phyloP scores from a whole-genome alignment of 2,113 vertebrate species.

The Ellobius talpinus region DNA sequence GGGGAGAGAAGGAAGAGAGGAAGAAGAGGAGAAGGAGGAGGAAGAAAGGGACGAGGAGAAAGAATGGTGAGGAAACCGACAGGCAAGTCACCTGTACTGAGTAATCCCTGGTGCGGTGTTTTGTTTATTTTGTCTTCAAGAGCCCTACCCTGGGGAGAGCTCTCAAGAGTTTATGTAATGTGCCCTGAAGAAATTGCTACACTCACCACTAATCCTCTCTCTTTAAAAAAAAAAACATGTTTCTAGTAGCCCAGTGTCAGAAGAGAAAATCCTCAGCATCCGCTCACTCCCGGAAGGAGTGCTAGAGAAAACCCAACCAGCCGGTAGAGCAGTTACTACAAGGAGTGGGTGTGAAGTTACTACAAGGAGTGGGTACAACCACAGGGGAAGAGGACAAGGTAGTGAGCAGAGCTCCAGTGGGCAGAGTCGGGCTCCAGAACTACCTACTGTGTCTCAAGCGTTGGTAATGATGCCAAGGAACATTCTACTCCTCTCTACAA shows the following conservation, averaged over 20 bases:
- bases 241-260: constrained; percentile 1
- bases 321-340: neutral
- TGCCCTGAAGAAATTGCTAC: neutral
- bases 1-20: too few species aligned
- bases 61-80: too few species aligned
- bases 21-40: neutral
- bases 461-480: neutral
- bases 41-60: neutral
- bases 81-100: neutral
- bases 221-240: neutral
- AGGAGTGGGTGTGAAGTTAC: neutral
- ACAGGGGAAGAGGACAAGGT: constrained; percentile 9
- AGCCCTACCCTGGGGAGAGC: neutral
- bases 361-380: neutral
- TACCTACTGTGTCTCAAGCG: neutral
- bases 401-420: neutral
- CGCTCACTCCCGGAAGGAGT: constrained; percentile 28
- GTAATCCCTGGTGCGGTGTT: neutral
- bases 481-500: neutral
- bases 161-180: neutral
- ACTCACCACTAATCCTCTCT: constrained; percentile 27
- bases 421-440: neutral
- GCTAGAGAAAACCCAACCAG: constrained; percentile 1
- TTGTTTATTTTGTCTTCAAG: constrained; percentile 14
- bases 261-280: constrained; percentile 13